These are phyloP conservation scores for Archocentrus centrarchus DNA, from an alignment of 2,113 vertebrate genomes.

Conservation along the genomic window DNA sequence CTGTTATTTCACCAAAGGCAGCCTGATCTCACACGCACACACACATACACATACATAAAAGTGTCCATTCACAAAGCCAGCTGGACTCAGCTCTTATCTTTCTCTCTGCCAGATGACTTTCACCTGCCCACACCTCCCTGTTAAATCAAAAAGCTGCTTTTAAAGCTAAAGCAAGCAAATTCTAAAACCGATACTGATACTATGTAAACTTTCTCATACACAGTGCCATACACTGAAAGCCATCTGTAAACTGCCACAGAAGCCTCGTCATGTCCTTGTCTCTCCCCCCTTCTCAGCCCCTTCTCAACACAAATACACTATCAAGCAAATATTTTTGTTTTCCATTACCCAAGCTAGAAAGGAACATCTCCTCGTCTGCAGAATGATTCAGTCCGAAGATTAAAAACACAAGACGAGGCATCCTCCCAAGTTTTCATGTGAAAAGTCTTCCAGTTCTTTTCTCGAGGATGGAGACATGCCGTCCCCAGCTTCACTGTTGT, in stretches of 20 bases:
- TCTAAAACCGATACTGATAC: neutral
- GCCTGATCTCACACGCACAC: neutral
- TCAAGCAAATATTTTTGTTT: conserved; percentile 44
- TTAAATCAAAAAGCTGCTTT: neutral
- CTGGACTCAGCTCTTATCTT: conserved; percentile 32
- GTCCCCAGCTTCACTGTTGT: conserved; percentile 14
- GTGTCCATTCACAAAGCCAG: conserved; percentile 60
- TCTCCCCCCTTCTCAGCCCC: neutral
- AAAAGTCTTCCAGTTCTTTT: conserved; percentile 25
- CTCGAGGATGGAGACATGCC: conserved; percentile 22
- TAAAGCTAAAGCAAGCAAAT: neutral
- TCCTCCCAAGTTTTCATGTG: conserved; percentile 20
- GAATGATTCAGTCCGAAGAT: conserved; percentile 31
- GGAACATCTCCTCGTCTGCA: conserved; percentile 29
- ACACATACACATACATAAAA: conserved; percentile 35
- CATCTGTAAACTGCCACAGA: conserved; percentile 42
- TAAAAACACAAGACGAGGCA: conserved; percentile 30
- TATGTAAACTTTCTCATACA: neutral
- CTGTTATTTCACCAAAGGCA: conserved; percentile 51
- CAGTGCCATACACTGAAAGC: neutral
- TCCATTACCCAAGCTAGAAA: conserved; percentile 55
- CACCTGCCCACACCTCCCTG: conserved; percentile 19
- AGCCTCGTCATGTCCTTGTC: conserved; percentile 54
- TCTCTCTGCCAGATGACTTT: conserved; percentile 31
- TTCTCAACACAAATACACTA: neutral